Evolutionary conservation across 2,888 invertebrate species (phyloP).

Genomic region (Herminia tarsipennalis): DNA sequence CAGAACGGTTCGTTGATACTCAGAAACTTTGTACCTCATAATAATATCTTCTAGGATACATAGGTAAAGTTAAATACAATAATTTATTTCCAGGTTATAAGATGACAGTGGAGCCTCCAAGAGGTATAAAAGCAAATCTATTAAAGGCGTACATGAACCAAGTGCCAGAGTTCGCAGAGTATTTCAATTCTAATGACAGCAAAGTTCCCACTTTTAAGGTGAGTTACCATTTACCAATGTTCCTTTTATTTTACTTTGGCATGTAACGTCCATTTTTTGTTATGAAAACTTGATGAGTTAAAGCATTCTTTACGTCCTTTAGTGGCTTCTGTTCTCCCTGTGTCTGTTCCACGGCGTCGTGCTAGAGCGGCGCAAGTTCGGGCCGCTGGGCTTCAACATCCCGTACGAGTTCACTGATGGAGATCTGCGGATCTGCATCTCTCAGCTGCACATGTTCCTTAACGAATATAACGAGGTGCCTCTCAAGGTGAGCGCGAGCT

Average conservation of each 20-base stretch:
- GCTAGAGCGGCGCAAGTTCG: slow-evolving; percentile 93
- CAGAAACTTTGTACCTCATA: neutral
- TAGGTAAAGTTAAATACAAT: no score
- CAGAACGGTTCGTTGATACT: slow-evolving; percentile 85
- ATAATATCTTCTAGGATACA: neutral
- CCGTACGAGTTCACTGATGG: slow-evolving; percentile 96
- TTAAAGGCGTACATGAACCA: slow-evolving; percentile 87
- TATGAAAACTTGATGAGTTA: no score
- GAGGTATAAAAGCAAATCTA: slow-evolving; percentile 91
- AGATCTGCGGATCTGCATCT: slow-evolving; percentile 93
- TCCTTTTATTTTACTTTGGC: no score
- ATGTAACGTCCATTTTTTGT: no score
- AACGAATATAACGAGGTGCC: slow-evolving; percentile 92
- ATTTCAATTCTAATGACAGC: slow-evolving; percentile 83
- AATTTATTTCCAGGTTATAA: slow-evolving; percentile 88
- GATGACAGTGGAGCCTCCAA: slow-evolving; percentile 93
- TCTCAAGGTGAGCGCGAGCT: slow-evolving; percentile 88
- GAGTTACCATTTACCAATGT: no score
- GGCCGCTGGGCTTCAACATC: slow-evolving; percentile 95
- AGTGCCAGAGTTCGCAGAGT: slow-evolving; percentile 87
- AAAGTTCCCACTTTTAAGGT: slow-evolving; percentile 89
- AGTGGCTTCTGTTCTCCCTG: slow-evolving; percentile 91
- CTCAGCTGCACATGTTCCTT: slow-evolving; percentile 93
- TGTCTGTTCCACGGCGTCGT: slow-evolving; percentile 95
- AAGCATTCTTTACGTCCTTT: slow-evolving; percentile 12